Base-by-base conservation (phyloP, 1,140 invertebrate genomes). In the Bursaphelenchus mucronatus region DNA sequence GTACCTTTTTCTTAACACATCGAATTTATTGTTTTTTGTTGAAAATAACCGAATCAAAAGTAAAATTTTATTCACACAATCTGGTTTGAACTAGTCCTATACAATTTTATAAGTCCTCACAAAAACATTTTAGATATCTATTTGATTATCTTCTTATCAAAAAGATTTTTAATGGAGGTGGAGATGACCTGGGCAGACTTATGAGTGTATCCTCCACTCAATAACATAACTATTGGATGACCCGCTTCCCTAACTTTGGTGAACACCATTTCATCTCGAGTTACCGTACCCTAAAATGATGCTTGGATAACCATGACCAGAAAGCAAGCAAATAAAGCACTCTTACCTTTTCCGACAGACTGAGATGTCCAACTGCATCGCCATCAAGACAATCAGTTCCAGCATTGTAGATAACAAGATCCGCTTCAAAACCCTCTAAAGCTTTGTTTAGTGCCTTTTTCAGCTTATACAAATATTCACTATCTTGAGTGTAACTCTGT, bases 151-250 rank as follows among this genome's bases (percentile, higher is more conserved):
- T 44, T 56, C n/a, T 78, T 68, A 7, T 63, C 55, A 39, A 70
- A 64, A 8, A 91, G 83, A 83, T 91, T 91, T 19, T 88, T 79
- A 67, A 91, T 89, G 8, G 89, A 91, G 74, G 89, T 87, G 0
- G 90, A 88, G 58, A 92, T 91, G 63, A 92, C 87, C 69, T 83
- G 82, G 0, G 90, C 90, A 1, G 89, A 90, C 61, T 84, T 84
- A 63, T 86, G 86, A 51, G 88, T 84, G 82, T 92, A 92, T 0
- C 91, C 91, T 8, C 91, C 91, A 78, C 90, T 91, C 0, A 90
- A 90, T 15, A 92, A 78, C 90, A 92, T 92, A 1, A 90, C 87
- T 50, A 92, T 88, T 0, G 90, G 90, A 67, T 91, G 88, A 10
- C 84, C 79, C 13, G 85, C 76, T 7, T 86, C 67, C 62, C 85